phyloP scores from a whole-genome alignment of 2,888 invertebrate genomes.

The Rosalia funebris region DNA sequence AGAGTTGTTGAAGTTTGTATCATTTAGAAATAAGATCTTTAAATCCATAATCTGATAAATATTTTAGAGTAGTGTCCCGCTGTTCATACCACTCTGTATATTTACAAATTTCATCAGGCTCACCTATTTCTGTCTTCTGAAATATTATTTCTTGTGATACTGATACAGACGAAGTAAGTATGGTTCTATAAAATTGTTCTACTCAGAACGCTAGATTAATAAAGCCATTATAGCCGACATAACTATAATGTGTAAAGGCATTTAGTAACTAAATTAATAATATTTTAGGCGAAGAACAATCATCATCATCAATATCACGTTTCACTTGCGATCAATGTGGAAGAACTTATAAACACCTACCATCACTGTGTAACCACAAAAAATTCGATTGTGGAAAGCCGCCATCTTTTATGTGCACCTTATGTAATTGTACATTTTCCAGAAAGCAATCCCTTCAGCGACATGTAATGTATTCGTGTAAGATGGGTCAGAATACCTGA shows the following conservation, averaged over 20 bases:
- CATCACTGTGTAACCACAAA: slow-evolving; percentile 62
- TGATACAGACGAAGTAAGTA: neutral
- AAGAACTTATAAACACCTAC: slow-evolving; percentile 66
- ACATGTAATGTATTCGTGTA: slow-evolving; percentile 10
- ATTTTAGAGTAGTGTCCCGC: no score
- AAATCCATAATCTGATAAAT: no score
- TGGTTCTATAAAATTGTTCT: neutral
- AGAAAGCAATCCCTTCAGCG: slow-evolving; percentile 62
- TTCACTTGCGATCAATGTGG: slow-evolving; percentile 66
- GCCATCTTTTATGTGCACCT: slow-evolving; percentile 55
- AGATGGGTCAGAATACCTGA: neutral
- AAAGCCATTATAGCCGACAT: no score
- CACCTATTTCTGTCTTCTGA: neutral
- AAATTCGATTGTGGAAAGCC: slow-evolving; percentile 64
- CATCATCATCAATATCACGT: neutral
- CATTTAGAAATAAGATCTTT: no score
- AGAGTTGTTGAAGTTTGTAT: no score
- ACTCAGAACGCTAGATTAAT: neutral
- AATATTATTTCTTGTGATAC: neutral
- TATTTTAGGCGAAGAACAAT: slow-evolving; percentile 20
- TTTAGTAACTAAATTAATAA: neutral
- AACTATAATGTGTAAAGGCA: no score
- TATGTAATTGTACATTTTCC: slow-evolving; percentile 20
- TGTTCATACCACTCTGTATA: no score
- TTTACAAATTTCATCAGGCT: neutral